These are phyloP conservation scores for Lutraria rhynchaena DNA, from an alignment of 1,140 invertebrate species.

Conservation along the genomic window DNA sequence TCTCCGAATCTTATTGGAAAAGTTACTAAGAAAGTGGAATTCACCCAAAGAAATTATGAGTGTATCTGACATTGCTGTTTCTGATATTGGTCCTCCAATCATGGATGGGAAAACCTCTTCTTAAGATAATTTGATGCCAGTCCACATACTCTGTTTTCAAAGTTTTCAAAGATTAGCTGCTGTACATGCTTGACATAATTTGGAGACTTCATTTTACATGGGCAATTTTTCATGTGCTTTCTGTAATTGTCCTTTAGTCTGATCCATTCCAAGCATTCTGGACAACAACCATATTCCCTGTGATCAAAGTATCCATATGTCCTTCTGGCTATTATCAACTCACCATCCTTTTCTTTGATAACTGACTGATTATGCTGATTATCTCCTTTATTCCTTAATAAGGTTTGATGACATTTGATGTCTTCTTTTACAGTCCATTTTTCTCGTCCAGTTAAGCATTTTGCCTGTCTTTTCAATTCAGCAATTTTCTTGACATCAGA, in stretches of 20 bases:
- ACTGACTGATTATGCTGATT: conserved; percentile 29
- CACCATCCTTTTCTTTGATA: conserved; percentile 15
- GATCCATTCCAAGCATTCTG: conserved; percentile 33
- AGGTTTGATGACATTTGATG: conserved; percentile 6
- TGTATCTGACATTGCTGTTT: conserved; percentile 1
- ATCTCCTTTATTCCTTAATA: conserved; percentile 26
- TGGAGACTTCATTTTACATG: conserved; percentile 18
- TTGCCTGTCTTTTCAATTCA: conserved; percentile 3
- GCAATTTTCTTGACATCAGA: conserved; percentile 2
- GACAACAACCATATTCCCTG: conserved; percentile 20
- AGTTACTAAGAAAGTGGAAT: conserved; percentile 10
- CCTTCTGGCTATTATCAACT: conserved; percentile 4
- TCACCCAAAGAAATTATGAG: conserved; percentile 26
- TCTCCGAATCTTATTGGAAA: conserved; percentile 18
- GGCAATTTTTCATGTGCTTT: conserved; percentile 39
- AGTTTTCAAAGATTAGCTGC: conserved; percentile 14
- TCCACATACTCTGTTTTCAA: conserved; percentile 1
- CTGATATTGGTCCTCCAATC: not conserved
- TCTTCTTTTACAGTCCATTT: conserved; percentile 7
- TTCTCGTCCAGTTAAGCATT: not conserved
- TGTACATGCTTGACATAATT: conserved; percentile 32
- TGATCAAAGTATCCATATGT: conserved; percentile 20
- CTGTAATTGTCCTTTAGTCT: conserved; percentile 18
- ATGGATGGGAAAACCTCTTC: conserved; percentile 39
- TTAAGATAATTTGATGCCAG: conserved; percentile 16